Evolutionary conservation across 1,140 invertebrate genomes (phyloP), one percentile per base, ranked within the genome.

Genomic region (Homalodisca vitripennis): DNA sequence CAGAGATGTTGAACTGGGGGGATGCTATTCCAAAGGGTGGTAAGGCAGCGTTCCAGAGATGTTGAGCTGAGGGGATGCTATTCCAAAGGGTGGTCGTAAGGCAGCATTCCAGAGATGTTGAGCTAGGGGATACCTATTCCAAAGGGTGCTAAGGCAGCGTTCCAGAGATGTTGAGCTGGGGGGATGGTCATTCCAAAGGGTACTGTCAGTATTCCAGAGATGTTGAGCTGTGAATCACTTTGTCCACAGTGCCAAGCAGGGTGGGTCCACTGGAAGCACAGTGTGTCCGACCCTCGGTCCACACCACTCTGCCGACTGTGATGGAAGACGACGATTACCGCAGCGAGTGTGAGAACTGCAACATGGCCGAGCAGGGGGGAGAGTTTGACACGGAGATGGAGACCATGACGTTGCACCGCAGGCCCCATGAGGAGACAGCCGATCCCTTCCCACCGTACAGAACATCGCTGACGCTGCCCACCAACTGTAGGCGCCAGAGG

Each of bases 311-410:
- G 34, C 62, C 64, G 0, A 67, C 60, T 32, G 51, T 32, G n/a
- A 47, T 72, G 62, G 88, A 88, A 68, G 82, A 88, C 57, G 88
- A 91, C 74, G 89, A 91, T 78, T 91, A 90, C 76, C 83, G 90
- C 48, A 91, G 88, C 77, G 90, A 92, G 78, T 92, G 90, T 78
- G 90, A 92, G 78, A 92, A 92, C 80, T 92, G 90, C 79, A 91
- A 92, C 78, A 60, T 74, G 48, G 71, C 70, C 34, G 72, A 87
- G 86, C 63, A 86, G 13, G 55, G 69, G 51, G 87, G 87, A 68
- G 87, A 88, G 67, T 79, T 88, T 62, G 80, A 86, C 75, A 84
- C 86, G 51, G 86, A 88, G 81, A 80, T 63, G 65, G 87, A 89
- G 78, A 89, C 88, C 13, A 89, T 89, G 88, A 89, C 88, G 6